These are phyloP conservation scores for Corvus hawaiiensis DNA, from an alignment of 2,113 vertebrate species.

Conservation along the genomic window DNA sequence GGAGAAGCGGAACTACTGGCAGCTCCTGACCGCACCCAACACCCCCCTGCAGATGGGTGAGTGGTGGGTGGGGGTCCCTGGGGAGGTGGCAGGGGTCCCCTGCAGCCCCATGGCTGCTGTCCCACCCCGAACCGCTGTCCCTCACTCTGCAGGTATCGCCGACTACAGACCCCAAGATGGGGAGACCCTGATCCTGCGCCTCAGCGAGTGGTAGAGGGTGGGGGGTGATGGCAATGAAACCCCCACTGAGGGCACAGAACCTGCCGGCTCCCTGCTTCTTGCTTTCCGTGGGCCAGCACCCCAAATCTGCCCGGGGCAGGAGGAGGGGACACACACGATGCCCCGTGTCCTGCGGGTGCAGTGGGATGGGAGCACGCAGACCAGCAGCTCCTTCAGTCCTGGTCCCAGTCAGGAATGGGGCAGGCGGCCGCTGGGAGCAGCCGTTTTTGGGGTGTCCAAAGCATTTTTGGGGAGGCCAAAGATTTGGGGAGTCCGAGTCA, in stretches of 20 bases:
- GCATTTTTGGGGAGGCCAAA: background rate
- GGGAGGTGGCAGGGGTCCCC: rapidly evolving
- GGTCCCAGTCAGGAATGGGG: rapidly evolving
- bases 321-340: rapidly evolving
- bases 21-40: constrained; percentile 67
- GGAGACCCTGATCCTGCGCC: constrained; percentile 78
- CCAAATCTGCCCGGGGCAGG: rapidly evolving
- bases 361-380: background rate
- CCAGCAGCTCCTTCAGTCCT: background rate
- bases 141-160: constrained; percentile 72
- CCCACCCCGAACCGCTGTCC: rapidly evolving
- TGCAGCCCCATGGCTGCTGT: rapidly evolving
- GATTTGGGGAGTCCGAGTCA: background rate
- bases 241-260: background rate
- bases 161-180: constrained; percentile 76
- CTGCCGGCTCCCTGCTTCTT: background rate
- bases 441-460: background rate
- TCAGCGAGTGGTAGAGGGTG: constrained; percentile 58
- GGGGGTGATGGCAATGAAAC: background rate
- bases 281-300: background rate
- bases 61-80: background rate
- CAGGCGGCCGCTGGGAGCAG: rapidly evolving
- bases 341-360: rapidly evolving
- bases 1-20: constrained; percentile 82
- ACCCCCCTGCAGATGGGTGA: constrained; percentile 78